Percentiles rank a stretch among this genome's conserved stretches.
Conservation (phyloP, 2,888 invertebrate species). For the Callinectes sapidus region DNA sequence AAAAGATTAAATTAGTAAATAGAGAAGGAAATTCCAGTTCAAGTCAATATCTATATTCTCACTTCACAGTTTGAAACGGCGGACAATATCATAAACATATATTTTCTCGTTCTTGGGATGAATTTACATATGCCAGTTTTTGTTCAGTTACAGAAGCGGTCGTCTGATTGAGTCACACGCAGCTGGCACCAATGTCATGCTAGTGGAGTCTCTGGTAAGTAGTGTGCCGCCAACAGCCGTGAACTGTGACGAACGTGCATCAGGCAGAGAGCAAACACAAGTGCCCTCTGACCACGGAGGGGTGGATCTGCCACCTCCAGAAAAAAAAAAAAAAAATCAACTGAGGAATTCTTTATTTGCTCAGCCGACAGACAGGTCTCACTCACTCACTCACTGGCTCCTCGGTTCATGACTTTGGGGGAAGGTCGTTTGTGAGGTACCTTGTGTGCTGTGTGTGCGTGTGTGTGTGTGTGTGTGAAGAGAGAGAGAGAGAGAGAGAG, state of each 20-base stretch:
- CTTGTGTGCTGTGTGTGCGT: not conserved
- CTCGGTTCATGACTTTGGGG: not conserved
- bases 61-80: not conserved
- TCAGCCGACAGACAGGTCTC: not conserved
- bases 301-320: not conserved
- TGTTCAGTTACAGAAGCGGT: not conserved
- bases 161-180: constrained; percentile 1
- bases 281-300: not conserved
- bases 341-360: not conserved
- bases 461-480: not conserved
- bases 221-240: not conserved
- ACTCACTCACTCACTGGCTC: not conserved
- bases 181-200: constrained; percentile 8
- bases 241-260: not conserved
- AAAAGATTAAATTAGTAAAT: no score
- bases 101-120: not conserved
- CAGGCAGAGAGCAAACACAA: not conserved
- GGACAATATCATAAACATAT: not conserved
- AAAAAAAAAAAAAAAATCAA: not conserved
- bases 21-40: no score
- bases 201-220: not conserved
- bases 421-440: not conserved
- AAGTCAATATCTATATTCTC: not conserved
- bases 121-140: constrained; percentile 21
- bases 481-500: no score